Base-by-base conservation (phyloP, 2,113 vertebrate species). In the Indicator indicator region DNA sequence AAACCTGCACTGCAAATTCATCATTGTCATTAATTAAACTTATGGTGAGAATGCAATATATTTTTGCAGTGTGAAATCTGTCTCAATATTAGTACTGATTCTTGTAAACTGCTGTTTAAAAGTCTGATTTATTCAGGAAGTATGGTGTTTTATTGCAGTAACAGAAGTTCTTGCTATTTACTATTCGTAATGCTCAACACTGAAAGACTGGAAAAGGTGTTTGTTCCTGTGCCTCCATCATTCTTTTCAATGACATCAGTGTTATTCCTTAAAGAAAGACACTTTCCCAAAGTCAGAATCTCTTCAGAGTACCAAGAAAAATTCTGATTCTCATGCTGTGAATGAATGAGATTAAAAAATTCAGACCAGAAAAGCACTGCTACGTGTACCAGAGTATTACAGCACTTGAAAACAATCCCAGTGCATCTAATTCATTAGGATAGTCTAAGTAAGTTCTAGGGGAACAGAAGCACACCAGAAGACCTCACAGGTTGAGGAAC, bases 381-480 rank as follows among this genome's bases (percentile, higher is more conserved):
- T 55, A 56, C 58, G 68, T 78, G 67, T 56, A 92, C 32, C 42
- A 56, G 62, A 68, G 89, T 56, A 60, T 89, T 90, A 79, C 8
- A 74, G 17, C 74, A 59, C 84, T 86, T 68, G 80, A 85, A 90
- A 71, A 77, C 10, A 63, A 60, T 89, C 36, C 44, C 62, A 60
- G 20, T 63, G 67, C 40, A 71, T 38, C n/a, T 56, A 71, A 90
- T 63, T 94, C 78, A 78, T 87, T 94, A 67, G 33, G 40, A 77
- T 75, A 85, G 36, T 65, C n/a, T 83, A 96, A 97, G 90, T 80
- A 94, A 90, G 65, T 94, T 84, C 46, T 95, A 62, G 50, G 94
- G 87, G 82, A 96, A 93, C 28, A 92, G 69, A 95, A 88, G 63
- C 63, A 90, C 68, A 82, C 80, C 50, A 75, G 28, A 44, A 93